phyloP scores from a whole-genome alignment of 2,797 vertebrate species.

The Danio albolineatus region DNA sequence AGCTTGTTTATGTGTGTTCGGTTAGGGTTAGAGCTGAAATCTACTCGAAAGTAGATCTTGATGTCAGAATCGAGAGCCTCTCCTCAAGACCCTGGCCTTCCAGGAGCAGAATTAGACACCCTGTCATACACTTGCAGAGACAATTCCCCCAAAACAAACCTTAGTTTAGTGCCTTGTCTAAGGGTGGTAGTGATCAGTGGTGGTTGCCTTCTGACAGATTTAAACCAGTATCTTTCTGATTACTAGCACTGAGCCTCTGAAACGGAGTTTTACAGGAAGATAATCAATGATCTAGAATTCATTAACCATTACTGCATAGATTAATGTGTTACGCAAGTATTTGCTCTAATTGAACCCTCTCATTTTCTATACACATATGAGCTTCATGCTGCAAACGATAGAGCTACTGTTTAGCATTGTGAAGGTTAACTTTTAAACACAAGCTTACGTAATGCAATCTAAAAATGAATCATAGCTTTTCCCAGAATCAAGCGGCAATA shows the following conservation, averaged over 20 bases:
- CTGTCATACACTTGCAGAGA: neutral
- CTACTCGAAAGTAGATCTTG: neutral
- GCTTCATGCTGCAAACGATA: neutral
- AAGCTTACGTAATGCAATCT: neutral
- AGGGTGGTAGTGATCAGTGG: neutral
- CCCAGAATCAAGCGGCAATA: neutral
- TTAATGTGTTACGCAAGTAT: neutral
- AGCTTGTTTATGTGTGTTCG: neutral
- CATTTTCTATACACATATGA: neutral
- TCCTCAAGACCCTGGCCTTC: neutral
- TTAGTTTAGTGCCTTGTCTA: neutral
- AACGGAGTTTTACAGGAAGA: neutral
- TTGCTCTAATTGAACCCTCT: neutral
- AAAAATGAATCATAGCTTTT: slow-evolving; percentile 2
- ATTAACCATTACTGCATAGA: neutral
- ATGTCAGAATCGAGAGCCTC: no score
- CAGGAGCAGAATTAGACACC: neutral
- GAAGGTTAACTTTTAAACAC: neutral
- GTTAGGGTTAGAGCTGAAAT: neutral
- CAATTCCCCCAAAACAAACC: neutral
- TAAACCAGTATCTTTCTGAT: neutral
- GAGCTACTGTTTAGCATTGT: neutral
- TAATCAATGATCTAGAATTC: neutral
- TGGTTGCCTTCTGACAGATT: neutral
- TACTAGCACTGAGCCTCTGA: neutral